phyloP scores from a whole-genome alignment of 2,113 vertebrate genomes.

The Ictalurus punctatus region DNA sequence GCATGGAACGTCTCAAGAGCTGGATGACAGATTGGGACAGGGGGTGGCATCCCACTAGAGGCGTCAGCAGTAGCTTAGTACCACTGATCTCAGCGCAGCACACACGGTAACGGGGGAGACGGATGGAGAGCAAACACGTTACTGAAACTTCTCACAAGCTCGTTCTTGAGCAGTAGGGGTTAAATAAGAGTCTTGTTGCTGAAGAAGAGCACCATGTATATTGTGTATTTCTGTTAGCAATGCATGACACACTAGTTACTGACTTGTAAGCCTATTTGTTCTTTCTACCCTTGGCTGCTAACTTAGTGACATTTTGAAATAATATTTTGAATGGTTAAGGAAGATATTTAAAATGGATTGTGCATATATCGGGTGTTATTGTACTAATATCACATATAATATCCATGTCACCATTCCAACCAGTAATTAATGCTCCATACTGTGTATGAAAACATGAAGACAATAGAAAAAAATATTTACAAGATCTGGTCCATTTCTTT shows the following conservation, averaged over 20 bases:
- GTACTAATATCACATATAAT: neutral
- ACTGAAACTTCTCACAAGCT: neutral
- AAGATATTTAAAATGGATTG: neutral
- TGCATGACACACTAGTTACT: neutral
- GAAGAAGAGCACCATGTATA: neutral
- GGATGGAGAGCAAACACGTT: slow-evolving; percentile 21
- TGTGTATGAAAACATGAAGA: neutral
- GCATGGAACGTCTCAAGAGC: slow-evolving; percentile 37
- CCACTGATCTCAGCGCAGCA: slow-evolving; percentile 15
- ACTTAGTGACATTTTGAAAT: neutral
- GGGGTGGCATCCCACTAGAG: slow-evolving; percentile 21
- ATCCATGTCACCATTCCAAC: neutral
- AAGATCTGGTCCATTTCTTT: neutral
- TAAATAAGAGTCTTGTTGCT: neutral
- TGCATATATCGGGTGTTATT: neutral
- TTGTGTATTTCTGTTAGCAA: neutral
- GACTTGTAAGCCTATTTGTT: neutral
- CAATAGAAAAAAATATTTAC: neutral
- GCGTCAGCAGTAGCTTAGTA: slow-evolving; percentile 33
- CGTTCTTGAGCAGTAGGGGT: neutral
- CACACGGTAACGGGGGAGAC: slow-evolving; percentile 7
- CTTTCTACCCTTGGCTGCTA: neutral
- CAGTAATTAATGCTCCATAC: neutral
- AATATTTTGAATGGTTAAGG: neutral
- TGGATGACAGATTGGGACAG: slow-evolving; percentile 29